phyloP scores from a whole-genome alignment of 2,113 vertebrate genomes.

The Nesogale talazaci region DNA sequence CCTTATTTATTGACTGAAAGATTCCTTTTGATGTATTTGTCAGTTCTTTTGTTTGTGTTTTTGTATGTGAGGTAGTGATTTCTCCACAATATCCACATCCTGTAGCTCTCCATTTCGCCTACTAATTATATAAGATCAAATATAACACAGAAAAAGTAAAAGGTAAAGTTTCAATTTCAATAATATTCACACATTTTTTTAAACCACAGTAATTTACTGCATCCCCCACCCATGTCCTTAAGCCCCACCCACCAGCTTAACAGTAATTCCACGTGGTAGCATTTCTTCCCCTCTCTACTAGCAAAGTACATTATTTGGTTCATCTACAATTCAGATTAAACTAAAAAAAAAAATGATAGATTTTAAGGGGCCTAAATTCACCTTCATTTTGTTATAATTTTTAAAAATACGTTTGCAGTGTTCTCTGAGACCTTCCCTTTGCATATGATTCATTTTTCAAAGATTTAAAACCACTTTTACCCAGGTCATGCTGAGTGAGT shows the following conservation, averaged over 20 bases:
- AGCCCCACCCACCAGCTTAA: slow-evolving; percentile 19
- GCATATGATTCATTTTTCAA: slow-evolving; percentile 38
- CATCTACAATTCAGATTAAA: slow-evolving; percentile 51
- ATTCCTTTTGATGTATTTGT: background rate
- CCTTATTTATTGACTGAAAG: background rate
- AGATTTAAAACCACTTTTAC: slow-evolving; percentile 47
- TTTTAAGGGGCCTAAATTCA: slow-evolving; percentile 50
- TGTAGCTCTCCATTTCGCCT: background rate
- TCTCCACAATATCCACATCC: background rate
- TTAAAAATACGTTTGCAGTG: slow-evolving; percentile 4
- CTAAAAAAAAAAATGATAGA: slow-evolving; percentile 48
- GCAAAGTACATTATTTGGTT: slow-evolving; percentile 32
- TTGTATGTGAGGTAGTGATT: background rate
- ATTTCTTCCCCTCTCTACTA: slow-evolving; percentile 3
- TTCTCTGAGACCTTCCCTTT: background rate
- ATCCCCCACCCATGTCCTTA: too few species aligned
- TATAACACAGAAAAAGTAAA: background rate
- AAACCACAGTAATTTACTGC: slow-evolving; percentile 29
- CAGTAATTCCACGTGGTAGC: slow-evolving; percentile 7
- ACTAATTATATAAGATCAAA: slow-evolving; percentile 4
- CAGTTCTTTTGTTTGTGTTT: background rate
- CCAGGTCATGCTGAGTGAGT: background rate
- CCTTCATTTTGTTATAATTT: slow-evolving; percentile 35
- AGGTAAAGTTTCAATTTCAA: slow-evolving; percentile 25
- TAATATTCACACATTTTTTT: slow-evolving; percentile 37